These are phyloP conservation scores for Lindbergichthys nudifrons DNA, from an alignment of 2,797 vertebrate genomes.

Conservation along the genomic window DNA sequence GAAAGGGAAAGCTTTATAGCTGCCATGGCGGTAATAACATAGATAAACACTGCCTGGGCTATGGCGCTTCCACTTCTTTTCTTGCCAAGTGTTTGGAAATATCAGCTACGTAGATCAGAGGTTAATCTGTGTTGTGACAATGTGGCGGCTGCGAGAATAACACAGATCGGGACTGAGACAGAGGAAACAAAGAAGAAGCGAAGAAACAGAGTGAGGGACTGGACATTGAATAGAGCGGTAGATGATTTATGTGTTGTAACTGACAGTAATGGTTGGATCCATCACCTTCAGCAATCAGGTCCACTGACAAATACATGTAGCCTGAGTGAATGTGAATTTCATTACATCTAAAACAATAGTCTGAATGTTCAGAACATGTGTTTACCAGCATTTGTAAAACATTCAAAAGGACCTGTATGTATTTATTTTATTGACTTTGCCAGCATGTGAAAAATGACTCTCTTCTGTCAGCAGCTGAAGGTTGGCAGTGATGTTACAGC, in stretches of 20 bases:
- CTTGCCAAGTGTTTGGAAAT: slow-evolving; percentile 52
- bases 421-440: slow-evolving; percentile 16
- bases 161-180: slow-evolving; percentile 14
- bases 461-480: slow-evolving; percentile 3
- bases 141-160: slow-evolving; percentile 7
- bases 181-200: slow-evolving; percentile 9
- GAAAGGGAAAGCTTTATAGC: slow-evolving; percentile 47
- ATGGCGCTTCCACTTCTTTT: slow-evolving; percentile 39
- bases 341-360: background rate
- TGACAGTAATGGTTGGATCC: slow-evolving; percentile 52
- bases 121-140: slow-evolving; percentile 62
- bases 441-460: slow-evolving; percentile 5
- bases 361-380: background rate
- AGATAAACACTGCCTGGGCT: slow-evolving; percentile 64
- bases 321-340: background rate
- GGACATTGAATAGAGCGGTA: slow-evolving; percentile 33
- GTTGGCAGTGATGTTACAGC: background rate
- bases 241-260: slow-evolving; percentile 66
- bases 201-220: background rate
- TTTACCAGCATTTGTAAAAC: background rate
- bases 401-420: slow-evolving; percentile 8
- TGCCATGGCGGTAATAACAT: slow-evolving; percentile 54
- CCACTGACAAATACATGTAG: slow-evolving; percentile 14
- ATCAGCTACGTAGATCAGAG: slow-evolving; percentile 67
- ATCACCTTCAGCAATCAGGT: slow-evolving; percentile 28